phyloP scores from a whole-genome alignment of 2,113 vertebrate species.

The Chrysemys picta region DNA sequence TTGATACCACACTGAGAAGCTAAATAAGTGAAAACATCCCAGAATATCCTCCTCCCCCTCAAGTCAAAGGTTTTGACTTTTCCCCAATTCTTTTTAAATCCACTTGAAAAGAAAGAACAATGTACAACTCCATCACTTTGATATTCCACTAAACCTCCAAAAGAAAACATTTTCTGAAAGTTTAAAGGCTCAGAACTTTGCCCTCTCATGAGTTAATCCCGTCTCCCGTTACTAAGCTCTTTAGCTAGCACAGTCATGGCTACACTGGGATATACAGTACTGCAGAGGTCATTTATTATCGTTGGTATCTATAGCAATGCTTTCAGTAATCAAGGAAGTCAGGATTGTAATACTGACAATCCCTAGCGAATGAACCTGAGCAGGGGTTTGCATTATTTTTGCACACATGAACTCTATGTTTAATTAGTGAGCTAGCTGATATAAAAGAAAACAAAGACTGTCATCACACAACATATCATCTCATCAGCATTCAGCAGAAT shows the following conservation, averaged over 20 bases:
- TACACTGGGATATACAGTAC: neutral
- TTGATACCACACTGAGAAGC: slow-evolving; percentile 14
- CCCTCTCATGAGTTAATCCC: neutral
- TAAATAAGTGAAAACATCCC: neutral
- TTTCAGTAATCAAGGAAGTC: neutral
- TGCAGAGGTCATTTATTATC: accelerated
- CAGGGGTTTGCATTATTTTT: neutral
- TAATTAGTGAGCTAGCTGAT: neutral
- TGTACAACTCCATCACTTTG: neutral
- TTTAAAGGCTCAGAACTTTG: neutral
- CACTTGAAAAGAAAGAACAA: neutral
- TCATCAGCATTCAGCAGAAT: neutral
- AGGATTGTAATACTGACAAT: neutral
- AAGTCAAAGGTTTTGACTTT: neutral
- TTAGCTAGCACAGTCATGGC: neutral
- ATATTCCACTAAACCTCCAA: neutral
- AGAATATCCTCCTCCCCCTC: neutral
- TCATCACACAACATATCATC: neutral
- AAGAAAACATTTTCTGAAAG: neutral
- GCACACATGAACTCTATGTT: neutral
- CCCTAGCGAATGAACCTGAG: neutral
- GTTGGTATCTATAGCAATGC: neutral
- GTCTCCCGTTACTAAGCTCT: accelerated
- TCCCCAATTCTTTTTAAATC: neutral
- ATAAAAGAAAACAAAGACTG: neutral